A percentile compares a stretch with the other conserved stretches of the same genome.
These are phyloP conservation scores for Propithecus perrieri DNA, from an alignment of 2,797 vertebrate genomes.

Conservation along the genomic window DNA sequence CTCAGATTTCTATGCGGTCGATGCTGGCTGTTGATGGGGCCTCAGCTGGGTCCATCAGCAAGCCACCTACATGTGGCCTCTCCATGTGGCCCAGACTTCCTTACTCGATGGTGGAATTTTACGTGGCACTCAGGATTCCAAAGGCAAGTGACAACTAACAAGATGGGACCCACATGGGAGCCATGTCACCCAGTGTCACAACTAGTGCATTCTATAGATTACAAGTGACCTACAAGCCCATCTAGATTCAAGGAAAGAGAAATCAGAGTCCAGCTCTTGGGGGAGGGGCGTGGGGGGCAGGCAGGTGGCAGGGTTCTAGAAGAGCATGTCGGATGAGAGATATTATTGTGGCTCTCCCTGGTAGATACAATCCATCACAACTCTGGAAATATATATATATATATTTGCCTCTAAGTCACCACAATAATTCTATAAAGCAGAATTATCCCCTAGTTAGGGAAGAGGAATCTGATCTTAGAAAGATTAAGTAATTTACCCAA, in stretches of 20 bases:
- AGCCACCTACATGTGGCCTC: too few species aligned
- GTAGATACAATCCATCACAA: background rate
- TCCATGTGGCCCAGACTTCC: background rate
- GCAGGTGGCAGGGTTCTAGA: background rate
- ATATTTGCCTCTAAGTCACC: background rate
- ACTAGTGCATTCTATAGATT: background rate
- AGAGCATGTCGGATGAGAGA: background rate
- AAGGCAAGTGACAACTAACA: background rate
- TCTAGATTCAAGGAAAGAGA: background rate
- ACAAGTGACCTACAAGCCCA: background rate
- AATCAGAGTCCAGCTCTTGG: background rate
- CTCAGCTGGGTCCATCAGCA: background rate
- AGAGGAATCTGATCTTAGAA: conserved; percentile 23
- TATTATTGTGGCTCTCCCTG: background rate
- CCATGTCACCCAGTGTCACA: background rate
- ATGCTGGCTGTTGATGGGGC: background rate
- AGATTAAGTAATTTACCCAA: background rate
- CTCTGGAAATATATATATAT: background rate
- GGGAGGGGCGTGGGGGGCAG: accelerated
- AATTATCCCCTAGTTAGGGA: background rate
- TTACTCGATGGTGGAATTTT: background rate
- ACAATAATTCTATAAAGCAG: background rate
- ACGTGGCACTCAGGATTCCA: background rate
- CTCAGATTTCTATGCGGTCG: background rate
- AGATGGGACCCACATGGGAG: background rate